Base-by-base conservation (phyloP, 1,140 invertebrate species). In the Neodiprion virginianus region DNA sequence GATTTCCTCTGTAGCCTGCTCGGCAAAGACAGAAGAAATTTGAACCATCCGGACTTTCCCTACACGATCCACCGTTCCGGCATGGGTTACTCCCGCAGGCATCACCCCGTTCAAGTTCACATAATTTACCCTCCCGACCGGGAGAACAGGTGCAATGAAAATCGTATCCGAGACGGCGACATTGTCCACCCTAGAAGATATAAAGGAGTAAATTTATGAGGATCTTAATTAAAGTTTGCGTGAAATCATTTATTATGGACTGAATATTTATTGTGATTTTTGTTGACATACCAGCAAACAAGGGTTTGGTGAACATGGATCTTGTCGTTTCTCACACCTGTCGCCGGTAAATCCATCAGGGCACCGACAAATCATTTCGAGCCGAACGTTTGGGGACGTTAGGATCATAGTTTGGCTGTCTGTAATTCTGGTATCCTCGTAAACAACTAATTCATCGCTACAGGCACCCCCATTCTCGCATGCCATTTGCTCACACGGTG, bases 231-330 rank as follows among this genome's bases (percentile, higher is more conserved):
- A 53, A 11, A 14, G 50, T 21, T 21, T 21, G 17, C 17, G 50
- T 53, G 53, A 12, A 61, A 61, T 12, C 53, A 8, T 17, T 14
- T 61, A 8, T 61, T 61, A 61, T 61, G 7, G 5, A 8, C 11
- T 11, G 53, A 61, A 40, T 40, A 40, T 40, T 40, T 5, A 40
- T 5, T 40, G 28, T 40, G 28, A 40, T 40, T 40, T 40, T 40
- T 40, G 28, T 40, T 40, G 14, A 73, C 75, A 76, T 72, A 88
- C 86, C 78, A 85, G 53, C 75, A 93, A 91, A 84, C 97, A 98
- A 10, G 96, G 96, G 87, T 96, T 97, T 1, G 96, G 96, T n/a
- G 93, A 90, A 84, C 96, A 98, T 0, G 96, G 96, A 89, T 97
- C 96, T 86, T 96, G 95, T 14, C 95, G 90, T 77, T 93, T 92